Conservation (phyloP, 2,113 vertebrate genomes). For the Benitochromis conjunctus region DNA sequence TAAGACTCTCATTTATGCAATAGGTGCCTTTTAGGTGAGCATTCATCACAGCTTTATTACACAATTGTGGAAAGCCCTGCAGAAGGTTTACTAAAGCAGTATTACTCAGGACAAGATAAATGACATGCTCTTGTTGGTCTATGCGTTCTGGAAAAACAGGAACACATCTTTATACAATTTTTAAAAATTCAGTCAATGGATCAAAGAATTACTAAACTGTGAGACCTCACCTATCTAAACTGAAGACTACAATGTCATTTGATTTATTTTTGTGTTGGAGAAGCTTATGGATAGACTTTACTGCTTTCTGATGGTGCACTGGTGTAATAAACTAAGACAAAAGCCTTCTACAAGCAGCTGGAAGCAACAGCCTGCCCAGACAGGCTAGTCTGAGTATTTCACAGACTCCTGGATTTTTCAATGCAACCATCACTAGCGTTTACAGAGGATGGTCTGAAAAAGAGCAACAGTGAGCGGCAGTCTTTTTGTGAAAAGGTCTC, state of each 20-base stretch:
- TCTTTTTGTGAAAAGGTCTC: not conserved
- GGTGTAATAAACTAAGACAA: not conserved
- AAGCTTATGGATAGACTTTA: not conserved
- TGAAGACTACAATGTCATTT: not conserved
- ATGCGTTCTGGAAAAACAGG: not conserved
- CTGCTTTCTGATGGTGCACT: not conserved
- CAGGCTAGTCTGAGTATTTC: not conserved
- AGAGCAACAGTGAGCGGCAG: not conserved
- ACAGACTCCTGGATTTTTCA: not conserved
- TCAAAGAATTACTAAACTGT: not conserved
- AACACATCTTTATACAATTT: not conserved
- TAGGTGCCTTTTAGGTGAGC: not conserved
- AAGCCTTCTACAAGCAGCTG: not conserved
- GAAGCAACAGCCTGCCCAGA: not conserved
- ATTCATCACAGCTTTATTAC: not conserved
- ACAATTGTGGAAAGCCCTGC: not conserved
- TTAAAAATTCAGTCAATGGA: not conserved
- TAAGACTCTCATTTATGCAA: not conserved
- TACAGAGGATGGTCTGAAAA: not conserved
- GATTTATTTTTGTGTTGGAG: not conserved
- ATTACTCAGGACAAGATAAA: not conserved
- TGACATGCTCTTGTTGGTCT: not conserved
- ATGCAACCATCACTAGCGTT: not conserved
- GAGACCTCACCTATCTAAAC: not conserved
- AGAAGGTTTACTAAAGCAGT: not conserved